Evolutionary conservation across 2,113 vertebrate genomes (phyloP).

Genomic region (Beaufortia kweichowensis): DNA sequence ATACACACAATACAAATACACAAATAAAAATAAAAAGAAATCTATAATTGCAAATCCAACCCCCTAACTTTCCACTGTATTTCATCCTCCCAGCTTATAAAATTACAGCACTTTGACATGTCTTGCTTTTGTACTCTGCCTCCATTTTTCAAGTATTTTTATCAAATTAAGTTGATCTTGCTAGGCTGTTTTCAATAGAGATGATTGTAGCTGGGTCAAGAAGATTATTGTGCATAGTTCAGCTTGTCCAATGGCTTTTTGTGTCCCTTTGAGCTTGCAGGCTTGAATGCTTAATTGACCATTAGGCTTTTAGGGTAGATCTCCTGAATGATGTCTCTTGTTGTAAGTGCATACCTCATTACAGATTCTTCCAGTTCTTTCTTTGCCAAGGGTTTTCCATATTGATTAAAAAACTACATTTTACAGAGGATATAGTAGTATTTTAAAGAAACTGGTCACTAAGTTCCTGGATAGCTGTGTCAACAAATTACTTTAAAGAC

Average conservation of each 20-base stretch:
- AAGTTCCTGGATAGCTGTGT: slow-evolving; percentile 40
- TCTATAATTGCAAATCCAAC: too few species aligned
- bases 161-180: too few species aligned
- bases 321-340: not conserved
- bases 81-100: too few species aligned
- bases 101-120: too few species aligned
- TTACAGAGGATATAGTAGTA: slow-evolving; percentile 22
- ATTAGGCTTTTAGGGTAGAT: not conserved
- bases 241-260: not conserved
- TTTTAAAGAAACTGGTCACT: slow-evolving; percentile 44
- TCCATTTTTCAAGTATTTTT: too few species aligned
- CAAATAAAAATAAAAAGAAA: too few species aligned
- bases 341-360: not conserved
- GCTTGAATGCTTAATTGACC: too few species aligned
- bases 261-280: not conserved
- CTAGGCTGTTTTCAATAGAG: too few species aligned
- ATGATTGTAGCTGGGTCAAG: too few species aligned
- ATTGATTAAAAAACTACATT: slow-evolving; percentile 35
- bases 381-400: slow-evolving; percentile 40
- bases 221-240: not conserved
- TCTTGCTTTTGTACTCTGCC: too few species aligned
- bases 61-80: too few species aligned
- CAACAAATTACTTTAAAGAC: slow-evolving; percentile 47
- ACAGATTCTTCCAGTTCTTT: not conserved
- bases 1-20: too few species aligned